These are phyloP conservation scores for Megamerina dolium DNA, from an alignment of 2,888 invertebrate genomes.

Conservation along the genomic window DNA sequence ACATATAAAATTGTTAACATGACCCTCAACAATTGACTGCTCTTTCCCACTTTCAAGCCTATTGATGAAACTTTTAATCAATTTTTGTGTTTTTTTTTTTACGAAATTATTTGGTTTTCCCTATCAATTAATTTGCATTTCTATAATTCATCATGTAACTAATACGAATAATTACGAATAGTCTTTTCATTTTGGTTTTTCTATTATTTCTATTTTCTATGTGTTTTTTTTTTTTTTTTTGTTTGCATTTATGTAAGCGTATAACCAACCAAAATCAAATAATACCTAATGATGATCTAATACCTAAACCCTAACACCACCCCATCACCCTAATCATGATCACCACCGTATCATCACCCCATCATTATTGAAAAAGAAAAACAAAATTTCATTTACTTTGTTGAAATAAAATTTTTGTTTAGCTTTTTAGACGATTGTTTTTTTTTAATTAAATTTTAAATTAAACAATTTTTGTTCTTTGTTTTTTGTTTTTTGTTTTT, in stretches of 20 bases:
- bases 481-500: conserved; percentile 19
- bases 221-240: conserved; percentile 1
- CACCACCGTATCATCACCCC: neutral
- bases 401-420: conserved; percentile 45
- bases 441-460: conserved; percentile 1
- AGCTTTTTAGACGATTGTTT: conserved; percentile 17
- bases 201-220: neutral
- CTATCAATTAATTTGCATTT: conserved; percentile 25
- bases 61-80: too few relatives aligned
- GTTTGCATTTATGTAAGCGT: too few relatives aligned
- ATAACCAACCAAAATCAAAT: too few relatives aligned
- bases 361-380: conserved; percentile 5
- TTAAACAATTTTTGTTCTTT: conserved; percentile 2
- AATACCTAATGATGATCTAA: too few relatives aligned
- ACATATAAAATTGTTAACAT: too few relatives aligned
- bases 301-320: too few relatives aligned
- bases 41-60: too few relatives aligned
- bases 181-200: conserved; percentile 2
- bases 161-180: conserved; percentile 21
- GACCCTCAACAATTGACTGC: too few relatives aligned
- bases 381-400: conserved; percentile 42
- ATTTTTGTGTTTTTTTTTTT: too few relatives aligned
- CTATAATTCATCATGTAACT: conserved; percentile 38
- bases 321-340: neutral
- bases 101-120: too few relatives aligned